These are phyloP conservation scores for Ciconia boyciana DNA, from an alignment of 2,113 vertebrate species.

Conservation along the genomic window DNA sequence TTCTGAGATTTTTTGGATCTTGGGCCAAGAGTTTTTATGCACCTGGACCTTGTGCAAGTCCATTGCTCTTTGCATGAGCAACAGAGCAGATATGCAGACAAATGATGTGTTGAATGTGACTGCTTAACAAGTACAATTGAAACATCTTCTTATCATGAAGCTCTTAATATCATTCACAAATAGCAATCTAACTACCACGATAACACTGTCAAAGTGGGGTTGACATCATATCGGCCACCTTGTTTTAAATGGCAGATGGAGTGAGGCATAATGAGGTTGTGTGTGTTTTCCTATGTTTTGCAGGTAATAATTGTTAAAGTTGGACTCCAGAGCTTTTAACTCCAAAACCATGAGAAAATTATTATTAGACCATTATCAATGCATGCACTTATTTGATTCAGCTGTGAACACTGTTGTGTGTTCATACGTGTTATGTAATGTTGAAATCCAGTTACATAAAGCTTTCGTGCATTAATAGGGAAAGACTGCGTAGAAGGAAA, in stretches of 20 bases:
- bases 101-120: background rate
- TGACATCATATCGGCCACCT: background rate
- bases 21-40: background rate
- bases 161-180: background rate
- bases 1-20: background rate
- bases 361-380: background rate
- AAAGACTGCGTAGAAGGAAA: background rate
- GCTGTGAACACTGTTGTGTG: background rate
- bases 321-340: background rate
- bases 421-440: background rate
- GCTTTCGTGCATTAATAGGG: background rate
- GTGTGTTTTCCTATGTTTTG: background rate
- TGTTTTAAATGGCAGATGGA: background rate
- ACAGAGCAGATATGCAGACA: background rate
- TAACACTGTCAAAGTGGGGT: background rate
- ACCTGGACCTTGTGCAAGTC: background rate
- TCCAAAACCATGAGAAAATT: background rate
- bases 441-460: slow-evolving; percentile 23
- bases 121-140: slow-evolving; percentile 2
- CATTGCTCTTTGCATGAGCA: background rate
- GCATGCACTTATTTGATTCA: background rate
- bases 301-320: background rate
- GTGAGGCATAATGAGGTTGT: background rate
- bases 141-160: background rate
- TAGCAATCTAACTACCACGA: background rate